Evolutionary conservation across 1,140 invertebrate species (phyloP), one percentile per base, ranked within the genome.

Genomic region (Calliopsis andreniformis): DNA sequence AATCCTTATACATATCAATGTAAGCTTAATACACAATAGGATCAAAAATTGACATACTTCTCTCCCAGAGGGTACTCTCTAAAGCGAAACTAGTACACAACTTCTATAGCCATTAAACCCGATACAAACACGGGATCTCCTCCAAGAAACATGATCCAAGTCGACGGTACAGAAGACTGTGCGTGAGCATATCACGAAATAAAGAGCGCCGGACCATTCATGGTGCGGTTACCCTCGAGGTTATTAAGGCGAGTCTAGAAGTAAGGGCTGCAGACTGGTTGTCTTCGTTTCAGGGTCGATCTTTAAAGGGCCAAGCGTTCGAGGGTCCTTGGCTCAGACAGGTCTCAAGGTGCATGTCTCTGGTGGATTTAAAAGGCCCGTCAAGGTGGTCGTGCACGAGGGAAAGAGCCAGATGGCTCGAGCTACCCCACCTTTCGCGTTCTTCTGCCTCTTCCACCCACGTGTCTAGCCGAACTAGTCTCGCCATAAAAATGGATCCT

Each of bases 271-370:
- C 42, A 63, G 80, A 32, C 51, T 73, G 67, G 67, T 63, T 80
- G 81, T 84, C 82, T 84, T 84, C 67, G 82, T 62, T 68, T 62
- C 77, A 75, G 83, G 75, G 73, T 80, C 77, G 79, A 80, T 72
- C 49, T 88, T 88, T 87, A 88, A 88, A 87, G 85, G 80, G 85
- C 83, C 56, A 23, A 58, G 62, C 63, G 68, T 68, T 79, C 66
- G 69, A 86, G 87, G 86, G 86, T 87, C 86, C 88, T 89, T 84
- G 86, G 83, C 82, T 83, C 39, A 72, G 79, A 82, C 86, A 87
- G 89, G 87, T 89, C 87, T 88, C 87, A 88, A 88, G 88, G 88
- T 89, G 88, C 87, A 83, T 85, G 81, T 88, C 87, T 86, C 79
- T 70, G 85, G 83, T 81, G 69, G 79, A 80, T 89, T 90, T 90